A percentile compares a stretch with the other conserved stretches of the same genome.
These are phyloP conservation scores for Chrysolina haemoptera DNA, from an alignment of 2,888 invertebrate species.

Conservation along the genomic window DNA sequence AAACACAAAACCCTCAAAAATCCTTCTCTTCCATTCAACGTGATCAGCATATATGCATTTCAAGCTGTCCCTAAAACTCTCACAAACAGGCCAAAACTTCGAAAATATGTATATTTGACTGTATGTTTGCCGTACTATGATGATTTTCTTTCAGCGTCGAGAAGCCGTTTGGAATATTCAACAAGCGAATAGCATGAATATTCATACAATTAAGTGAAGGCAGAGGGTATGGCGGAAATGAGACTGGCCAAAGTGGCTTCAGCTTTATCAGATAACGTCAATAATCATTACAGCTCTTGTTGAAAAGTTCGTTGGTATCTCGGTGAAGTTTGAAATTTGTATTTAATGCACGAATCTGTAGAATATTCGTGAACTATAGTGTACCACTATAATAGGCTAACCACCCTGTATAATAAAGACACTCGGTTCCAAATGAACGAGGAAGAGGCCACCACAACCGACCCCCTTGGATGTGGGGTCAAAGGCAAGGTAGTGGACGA, in stretches of 20 bases:
- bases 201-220: constrained; percentile 65
- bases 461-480: too few relatives aligned
- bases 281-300: constrained; percentile 51
- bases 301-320: background rate
- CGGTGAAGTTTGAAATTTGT: too few relatives aligned
- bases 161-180: constrained; percentile 60
- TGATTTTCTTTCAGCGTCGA: constrained; percentile 56
- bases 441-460: too few relatives aligned
- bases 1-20: background rate
- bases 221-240: constrained; percentile 57
- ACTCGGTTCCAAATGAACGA: too few relatives aligned
- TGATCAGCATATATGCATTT: constrained; percentile 15
- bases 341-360: too few relatives aligned
- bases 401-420: too few relatives aligned
- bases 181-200: constrained; percentile 63
- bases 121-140: constrained; percentile 52
- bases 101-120: constrained; percentile 23
- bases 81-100: constrained; percentile 2
- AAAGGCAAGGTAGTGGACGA: too few relatives aligned
- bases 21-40: background rate
- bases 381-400: too few relatives aligned
- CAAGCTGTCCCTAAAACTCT: constrained; percentile 6
- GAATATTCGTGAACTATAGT: too few relatives aligned
- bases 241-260: constrained; percentile 53
- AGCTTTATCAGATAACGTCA: constrained; percentile 56